A percentile compares a stretch with the other conserved stretches of the same genome.
Conservation (phyloP, 2,888 invertebrate genomes). For the Drosophila mulleri region DNA sequence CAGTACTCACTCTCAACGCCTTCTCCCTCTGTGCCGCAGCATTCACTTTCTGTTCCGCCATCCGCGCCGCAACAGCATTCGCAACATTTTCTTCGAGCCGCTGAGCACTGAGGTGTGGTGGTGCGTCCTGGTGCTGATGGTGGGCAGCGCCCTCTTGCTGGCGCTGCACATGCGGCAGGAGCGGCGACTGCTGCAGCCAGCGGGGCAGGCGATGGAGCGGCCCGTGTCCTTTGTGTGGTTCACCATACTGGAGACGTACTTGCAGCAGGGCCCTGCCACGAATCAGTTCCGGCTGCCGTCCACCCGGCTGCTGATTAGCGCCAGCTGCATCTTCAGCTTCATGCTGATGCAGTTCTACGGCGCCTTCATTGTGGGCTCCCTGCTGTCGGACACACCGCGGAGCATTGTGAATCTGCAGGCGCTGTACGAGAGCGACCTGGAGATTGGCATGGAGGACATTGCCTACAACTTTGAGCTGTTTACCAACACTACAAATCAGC, state of each 20-base stretch:
- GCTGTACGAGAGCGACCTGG: slow-evolving; percentile 77
- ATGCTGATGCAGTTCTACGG: slow-evolving; percentile 83
- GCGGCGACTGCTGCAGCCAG: slow-evolving; percentile 21
- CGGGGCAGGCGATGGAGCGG: slow-evolving; percentile 44
- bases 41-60: slow-evolving; percentile 82
- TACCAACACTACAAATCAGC: slow-evolving; percentile 63
- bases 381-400: slow-evolving; percentile 77
- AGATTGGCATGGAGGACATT: slow-evolving; percentile 83
- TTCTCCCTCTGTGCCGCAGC: slow-evolving; percentile 45
- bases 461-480: slow-evolving; percentile 79
- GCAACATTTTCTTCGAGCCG: slow-evolving; percentile 83
- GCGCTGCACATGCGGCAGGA: slow-evolving; percentile 73
- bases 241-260: slow-evolving; percentile 78
- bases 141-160: slow-evolving; percentile 64
- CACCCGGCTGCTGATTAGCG: slow-evolving; percentile 76
- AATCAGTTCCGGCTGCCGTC: slow-evolving; percentile 73
- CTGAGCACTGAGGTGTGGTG: slow-evolving; percentile 80
- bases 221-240: slow-evolving; percentile 74
- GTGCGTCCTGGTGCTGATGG: slow-evolving; percentile 70
- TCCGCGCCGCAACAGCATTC: slow-evolving; percentile 77
- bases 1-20: not conserved
- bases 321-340: slow-evolving; percentile 78
- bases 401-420: slow-evolving; percentile 75
- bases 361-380: slow-evolving; percentile 83
- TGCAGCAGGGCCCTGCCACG: slow-evolving; percentile 82